These are phyloP conservation scores for Molossus molossus DNA, from an alignment of 2,797 vertebrate species.

Conservation along the genomic window DNA sequence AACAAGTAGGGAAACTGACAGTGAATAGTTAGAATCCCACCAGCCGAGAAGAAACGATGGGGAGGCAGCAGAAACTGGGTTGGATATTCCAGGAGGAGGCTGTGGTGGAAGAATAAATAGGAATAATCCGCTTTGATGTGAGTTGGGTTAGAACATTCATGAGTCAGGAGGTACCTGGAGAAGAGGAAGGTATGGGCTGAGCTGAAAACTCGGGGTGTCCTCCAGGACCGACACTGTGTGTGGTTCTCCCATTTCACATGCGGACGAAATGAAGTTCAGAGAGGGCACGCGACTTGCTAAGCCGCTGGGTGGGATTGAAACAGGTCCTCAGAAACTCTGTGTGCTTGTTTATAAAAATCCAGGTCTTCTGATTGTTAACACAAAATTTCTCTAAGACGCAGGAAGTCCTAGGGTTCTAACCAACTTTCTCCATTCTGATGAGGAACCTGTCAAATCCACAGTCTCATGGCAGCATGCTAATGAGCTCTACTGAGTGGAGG, in stretches of 20 bases:
- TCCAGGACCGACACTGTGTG: neutral
- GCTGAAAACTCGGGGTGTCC: neutral
- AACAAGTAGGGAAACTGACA: neutral
- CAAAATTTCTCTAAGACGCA: neutral
- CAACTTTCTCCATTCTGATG: neutral
- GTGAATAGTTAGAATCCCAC: neutral
- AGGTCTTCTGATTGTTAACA: neutral
- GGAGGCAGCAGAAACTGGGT: neutral
- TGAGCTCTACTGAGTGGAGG: neutral
- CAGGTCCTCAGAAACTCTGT: neutral
- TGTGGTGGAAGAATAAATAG: neutral
- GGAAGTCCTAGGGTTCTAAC: neutral
- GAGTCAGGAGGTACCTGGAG: neutral
- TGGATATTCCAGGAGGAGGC: neutral
- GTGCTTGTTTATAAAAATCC: neutral
- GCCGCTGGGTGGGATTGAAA: neutral
- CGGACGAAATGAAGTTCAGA: neutral
- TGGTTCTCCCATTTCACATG: neutral
- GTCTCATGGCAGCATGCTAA: neutral
- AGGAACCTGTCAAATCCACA: neutral
- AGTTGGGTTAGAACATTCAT: neutral
- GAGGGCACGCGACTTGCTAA: neutral
- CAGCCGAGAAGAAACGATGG: constrained; percentile 34
- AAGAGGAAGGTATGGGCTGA: neutral
- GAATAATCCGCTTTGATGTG: neutral